Base-by-base conservation (phyloP, 2,888 invertebrate species). In the Molanna angustata region DNA sequence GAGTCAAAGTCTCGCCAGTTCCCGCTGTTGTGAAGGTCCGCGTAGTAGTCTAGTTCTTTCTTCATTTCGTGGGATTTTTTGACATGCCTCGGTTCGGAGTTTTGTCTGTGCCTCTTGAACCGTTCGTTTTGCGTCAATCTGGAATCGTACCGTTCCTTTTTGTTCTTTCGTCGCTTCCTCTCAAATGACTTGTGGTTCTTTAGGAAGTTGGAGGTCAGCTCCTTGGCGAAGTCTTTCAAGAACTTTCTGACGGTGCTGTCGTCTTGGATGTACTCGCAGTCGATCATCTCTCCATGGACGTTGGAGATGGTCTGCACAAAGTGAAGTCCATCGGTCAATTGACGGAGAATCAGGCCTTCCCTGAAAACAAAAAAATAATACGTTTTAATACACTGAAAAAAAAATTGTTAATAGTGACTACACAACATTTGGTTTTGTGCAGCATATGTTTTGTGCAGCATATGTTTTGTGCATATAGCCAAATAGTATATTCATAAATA, bases 271-370 rank as follows among this genome's bases (percentile, higher is more conserved):
- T 80, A 82, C 66, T 86, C 86, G 68, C 87, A 87, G 70, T 86
- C 86, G 65, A 80, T 76, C 3, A 86, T 70, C 52, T 68, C 72
- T 61, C 80, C 78, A 62, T 76, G 74, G 62, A 76, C 76, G 47
- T 80, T 73, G 73, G 84, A 85, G 61, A 86, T 85, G 27, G 85
- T 69, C 70, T 86, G 86, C 41, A 86, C 78, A 67, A 86, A 78
- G 69, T 82, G 82, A 61, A 74, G 73, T 51, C 85, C 84, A 64
- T 85, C 83, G n/a, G 83, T 80, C 60, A 86, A 70, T 67, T 87
- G 85, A 16, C 85, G 80, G 18, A 86, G 76, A 60, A 76, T 78
- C 17, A 86, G 66, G 1, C 80, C 81, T 43, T 67, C 66, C 52
- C 80, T 80, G 74, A 13, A 27, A 52, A 14, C 17, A 39, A 39